Evolutionary conservation across 2,888 invertebrate genomes (phyloP).

Genomic region (Holacanthella duospinosa): DNA sequence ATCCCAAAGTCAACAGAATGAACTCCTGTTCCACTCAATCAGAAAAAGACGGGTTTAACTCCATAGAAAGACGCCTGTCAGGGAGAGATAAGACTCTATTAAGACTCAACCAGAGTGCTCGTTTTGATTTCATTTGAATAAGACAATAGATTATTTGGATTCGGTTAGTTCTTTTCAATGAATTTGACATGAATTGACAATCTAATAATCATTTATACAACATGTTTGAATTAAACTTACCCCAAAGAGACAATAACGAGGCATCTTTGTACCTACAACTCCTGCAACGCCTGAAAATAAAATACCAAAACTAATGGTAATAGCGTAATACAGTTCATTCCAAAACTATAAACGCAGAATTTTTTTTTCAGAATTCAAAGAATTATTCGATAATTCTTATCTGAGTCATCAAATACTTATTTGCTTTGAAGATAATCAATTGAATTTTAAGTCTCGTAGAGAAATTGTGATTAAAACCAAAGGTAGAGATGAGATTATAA

Average conservation of each 20-base stretch:
- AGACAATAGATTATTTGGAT: neutral
- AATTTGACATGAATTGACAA: neutral
- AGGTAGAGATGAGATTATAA: no score
- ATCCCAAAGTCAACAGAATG: neutral
- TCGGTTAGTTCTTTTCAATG: no score
- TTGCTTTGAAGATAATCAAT: no score
- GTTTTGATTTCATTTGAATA: neutral
- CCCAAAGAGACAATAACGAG: slow-evolving; percentile 52
- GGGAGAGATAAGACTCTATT: neutral
- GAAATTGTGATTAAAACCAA: no score
- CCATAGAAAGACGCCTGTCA: neutral
- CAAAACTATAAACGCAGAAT: no score
- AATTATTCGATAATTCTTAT: no score
- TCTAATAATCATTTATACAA: neutral
- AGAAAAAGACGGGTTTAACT: neutral
- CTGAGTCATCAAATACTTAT: no score
- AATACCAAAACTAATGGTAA: no score
- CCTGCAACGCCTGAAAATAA: slow-evolving; percentile 51
- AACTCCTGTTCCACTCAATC: neutral
- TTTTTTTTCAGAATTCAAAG: no score
- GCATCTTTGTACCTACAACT: slow-evolving; percentile 47
- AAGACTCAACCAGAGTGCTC: neutral
- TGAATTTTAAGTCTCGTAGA: no score
- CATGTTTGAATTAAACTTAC: neutral
- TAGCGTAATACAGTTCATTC: no score